Evolutionary conservation across 35 echinoderm and acorn worm genomes (phyloP), one percentile per base, ranked within the genome.

Genomic region (Eucidaris tribuloides): DNA sequence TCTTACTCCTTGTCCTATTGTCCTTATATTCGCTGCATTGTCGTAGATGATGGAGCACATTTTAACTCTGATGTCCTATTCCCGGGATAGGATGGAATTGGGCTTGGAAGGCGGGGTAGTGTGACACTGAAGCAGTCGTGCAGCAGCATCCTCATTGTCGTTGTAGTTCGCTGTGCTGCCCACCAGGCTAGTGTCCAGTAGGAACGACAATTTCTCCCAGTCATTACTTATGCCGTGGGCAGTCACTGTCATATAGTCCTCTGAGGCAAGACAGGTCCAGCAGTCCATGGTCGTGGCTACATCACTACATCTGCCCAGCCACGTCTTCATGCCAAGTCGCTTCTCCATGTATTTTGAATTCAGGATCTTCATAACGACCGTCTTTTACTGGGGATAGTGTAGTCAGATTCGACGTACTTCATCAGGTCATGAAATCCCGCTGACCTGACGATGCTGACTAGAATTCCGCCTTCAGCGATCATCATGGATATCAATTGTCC

Each of bases 1-100:
- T n/a, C n/a, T n/a, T n/a, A n/a, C n/a, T n/a, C 44, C 61, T 72
- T 50, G n/a, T 1, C 62, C 86, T 56, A 89, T 89, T 31, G 39
- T 55, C 43, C 46, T 89, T 11, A 82, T 59, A 42, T 77, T 89
- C 48, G 78, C 81, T 60, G 42, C 79, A 25, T 89, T 89, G 46
- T 89, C 87, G 60, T 84, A 80, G 1, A 90, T 25, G 39, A 74
- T 68, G 13, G 44, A 62, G 44, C 40, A 23, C 4, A 88, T 3
- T 55, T 81, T 68, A 7, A 68, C 38, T 4, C 64, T 46, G 0
- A 88, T 23, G 2, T 76, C 65, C 87, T 80, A 89, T 28, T 71
- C 28, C 33, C 42, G 41, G 13, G 15, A 65, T 59, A 63, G 13
- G 13, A 1, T 22, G 13, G 37, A 65, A 59, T 24, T 79, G 71